Evolutionary conservation across 1,140 invertebrate species (phyloP), one percentile per base, ranked within the genome.

Genomic region (Drosophila tristis): DNA sequence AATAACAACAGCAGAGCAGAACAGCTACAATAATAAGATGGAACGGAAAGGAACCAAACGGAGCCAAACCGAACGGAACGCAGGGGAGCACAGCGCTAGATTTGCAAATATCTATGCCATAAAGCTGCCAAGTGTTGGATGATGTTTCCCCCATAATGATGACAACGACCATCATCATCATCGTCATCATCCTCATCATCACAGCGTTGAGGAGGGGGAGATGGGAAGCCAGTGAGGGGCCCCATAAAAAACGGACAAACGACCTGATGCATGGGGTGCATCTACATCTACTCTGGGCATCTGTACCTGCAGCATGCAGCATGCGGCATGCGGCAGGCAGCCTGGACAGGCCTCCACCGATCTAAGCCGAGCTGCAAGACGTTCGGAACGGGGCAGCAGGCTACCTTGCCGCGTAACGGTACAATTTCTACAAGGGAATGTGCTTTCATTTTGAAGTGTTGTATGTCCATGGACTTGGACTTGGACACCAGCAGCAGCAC

Each of bases 391-490:
- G 35, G 35, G 35, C 23, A 25, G 23, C 20, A 20, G 29, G 57
- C 57, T 59, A 48, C 57, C 45, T 59, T 50, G 20, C 60, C 66
- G 66, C 61, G 60, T 87, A 89, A 89, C 84, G 84, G 84, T 89
- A 89, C 74, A 89, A 85, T 89, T 84, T 89, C 84, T 89, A 84
- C 84, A 89, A 89, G 84, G 84, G 85, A 89, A 89, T 89, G 85
- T 90, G 84, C 84, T 89, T 89, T 89, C 85, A 89, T 89, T 89
- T 89, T 90, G 84, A 87, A 89, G 84, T 87, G 84, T 87, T 89
- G 81, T 84, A 61, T 76, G 74, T 86, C 74, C 81, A 74, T 77
- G 58, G 77, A 64, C 77, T 72, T 79, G 72, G 73, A 70, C 55
- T 59, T 54, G 65, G 58, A 51, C 57, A 57, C 16, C 31, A 29